Evolutionary conservation across 1,140 invertebrate species (phyloP).

Genomic region (Trichonephila clavata): DNA sequence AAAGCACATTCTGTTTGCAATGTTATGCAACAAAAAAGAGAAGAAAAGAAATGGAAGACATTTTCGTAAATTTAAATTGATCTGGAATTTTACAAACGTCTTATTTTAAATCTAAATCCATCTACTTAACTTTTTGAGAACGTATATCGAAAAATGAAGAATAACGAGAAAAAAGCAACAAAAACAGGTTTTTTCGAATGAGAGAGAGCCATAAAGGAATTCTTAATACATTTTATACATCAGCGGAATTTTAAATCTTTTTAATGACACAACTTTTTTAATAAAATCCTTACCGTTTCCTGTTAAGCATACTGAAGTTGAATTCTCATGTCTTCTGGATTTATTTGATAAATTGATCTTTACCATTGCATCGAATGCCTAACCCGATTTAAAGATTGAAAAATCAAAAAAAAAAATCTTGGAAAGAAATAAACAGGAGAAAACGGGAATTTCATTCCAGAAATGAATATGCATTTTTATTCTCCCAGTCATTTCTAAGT

Average conservation of each 20-base stretch:
- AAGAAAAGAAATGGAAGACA: too few relatives aligned
- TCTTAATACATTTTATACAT: constrained; percentile 15
- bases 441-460: constrained; percentile 4
- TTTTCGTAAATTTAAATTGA: neutral
- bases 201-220: constrained; percentile 27
- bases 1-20: neutral
- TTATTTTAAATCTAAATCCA: constrained; percentile 10
- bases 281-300: neutral
- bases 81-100: neutral
- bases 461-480: constrained; percentile 54
- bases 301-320: neutral
- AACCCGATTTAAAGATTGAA: constrained; percentile 7
- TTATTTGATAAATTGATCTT: constrained; percentile 62
- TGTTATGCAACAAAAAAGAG: too few relatives aligned
- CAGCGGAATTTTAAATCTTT: constrained; percentile 39
- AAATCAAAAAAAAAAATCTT: constrained; percentile 22
- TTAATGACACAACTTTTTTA: neutral
- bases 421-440: neutral
- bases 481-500: neutral
- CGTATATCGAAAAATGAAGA: constrained; percentile 12
- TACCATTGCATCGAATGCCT: constrained; percentile 29
- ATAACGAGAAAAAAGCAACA: neutral
- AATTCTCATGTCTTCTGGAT: constrained; percentile 45
- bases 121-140: neutral
- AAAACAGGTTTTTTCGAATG: neutral